These are phyloP conservation scores for Drosophila ochracea DNA, from an alignment of 2,888 invertebrate genomes.

Conservation along the genomic window DNA sequence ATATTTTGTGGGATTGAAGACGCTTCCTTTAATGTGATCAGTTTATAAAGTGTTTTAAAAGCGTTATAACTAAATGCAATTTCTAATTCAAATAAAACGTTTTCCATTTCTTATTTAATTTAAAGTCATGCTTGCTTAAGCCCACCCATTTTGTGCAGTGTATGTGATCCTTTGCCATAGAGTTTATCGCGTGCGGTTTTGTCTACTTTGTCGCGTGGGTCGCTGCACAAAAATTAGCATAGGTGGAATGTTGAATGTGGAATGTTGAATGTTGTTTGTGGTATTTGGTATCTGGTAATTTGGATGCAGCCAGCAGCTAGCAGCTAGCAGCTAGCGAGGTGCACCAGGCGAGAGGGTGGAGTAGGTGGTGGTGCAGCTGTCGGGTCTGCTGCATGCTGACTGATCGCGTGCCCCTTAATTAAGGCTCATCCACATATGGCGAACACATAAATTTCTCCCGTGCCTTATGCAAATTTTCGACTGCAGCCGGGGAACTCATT, in stretches of 20 bases:
- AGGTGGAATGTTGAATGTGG: conserved; percentile 27
- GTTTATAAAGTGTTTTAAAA: too few species aligned
- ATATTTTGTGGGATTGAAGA: too few species aligned
- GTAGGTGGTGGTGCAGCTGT: conserved; percentile 26
- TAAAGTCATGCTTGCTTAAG: fast-evolving
- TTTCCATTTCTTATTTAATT: neutral
- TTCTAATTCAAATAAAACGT: too few species aligned
- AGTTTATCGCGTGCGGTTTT: conserved; percentile 70
- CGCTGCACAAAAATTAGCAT: conserved; percentile 66
- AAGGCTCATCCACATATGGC: conserved; percentile 69
- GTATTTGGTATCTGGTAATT: conserved; percentile 27
- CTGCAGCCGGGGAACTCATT: conserved; percentile 46
- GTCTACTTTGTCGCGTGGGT: conserved; percentile 64
- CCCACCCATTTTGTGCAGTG: neutral
- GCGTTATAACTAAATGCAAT: too few species aligned
- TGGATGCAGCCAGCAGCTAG: conserved; percentile 11
- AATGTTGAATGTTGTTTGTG: conserved; percentile 14
- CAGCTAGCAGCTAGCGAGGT: neutral
- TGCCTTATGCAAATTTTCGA: conserved; percentile 63
- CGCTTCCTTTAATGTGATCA: neutral
- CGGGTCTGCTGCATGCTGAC: neutral
- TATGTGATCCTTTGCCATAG: conserved; percentile 27
- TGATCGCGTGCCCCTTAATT: conserved; percentile 67
- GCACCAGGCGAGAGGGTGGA: neutral
- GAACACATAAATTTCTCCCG: conserved; percentile 14